Evolutionary conservation across 1,140 invertebrate genomes (phyloP).

Genomic region (Drosophila burlai): DNA sequence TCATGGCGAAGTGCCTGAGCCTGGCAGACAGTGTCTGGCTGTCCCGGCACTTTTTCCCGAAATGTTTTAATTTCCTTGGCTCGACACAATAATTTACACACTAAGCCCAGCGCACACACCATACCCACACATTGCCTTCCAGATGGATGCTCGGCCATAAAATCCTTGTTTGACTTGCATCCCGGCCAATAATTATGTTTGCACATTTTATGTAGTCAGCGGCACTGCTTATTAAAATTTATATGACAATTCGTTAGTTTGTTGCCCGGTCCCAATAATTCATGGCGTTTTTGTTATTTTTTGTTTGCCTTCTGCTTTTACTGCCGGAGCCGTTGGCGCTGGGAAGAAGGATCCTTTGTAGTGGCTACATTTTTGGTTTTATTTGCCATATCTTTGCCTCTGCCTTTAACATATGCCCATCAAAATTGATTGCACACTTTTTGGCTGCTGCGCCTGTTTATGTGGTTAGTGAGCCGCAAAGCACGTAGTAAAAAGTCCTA

Average conservation of each 20-base stretch:
- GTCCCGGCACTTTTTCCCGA: slow-evolving; percentile 53
- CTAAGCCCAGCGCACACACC: slow-evolving; percentile 4
- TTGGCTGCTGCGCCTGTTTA: slow-evolving; percentile 31
- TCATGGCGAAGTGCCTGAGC: slow-evolving; percentile 48
- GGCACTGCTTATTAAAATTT: slow-evolving; percentile 66
- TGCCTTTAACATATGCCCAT: slow-evolving; percentile 64
- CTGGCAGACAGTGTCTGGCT: slow-evolving; percentile 54
- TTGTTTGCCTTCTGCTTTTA: slow-evolving; percentile 41
- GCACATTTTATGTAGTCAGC: slow-evolving; percentile 47
- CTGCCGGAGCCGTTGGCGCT: slow-evolving; percentile 5
- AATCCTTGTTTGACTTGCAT: slow-evolving; percentile 62
- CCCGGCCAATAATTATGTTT: slow-evolving; percentile 64
- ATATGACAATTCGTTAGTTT: slow-evolving; percentile 61
- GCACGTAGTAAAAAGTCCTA: slow-evolving; percentile 38
- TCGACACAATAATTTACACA: slow-evolving; percentile 62
- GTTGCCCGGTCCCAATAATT: slow-evolving; percentile 48
- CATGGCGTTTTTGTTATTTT: slow-evolving; percentile 38
- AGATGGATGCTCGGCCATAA: slow-evolving; percentile 45
- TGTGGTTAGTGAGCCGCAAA: slow-evolving; percentile 55
- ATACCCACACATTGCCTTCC: slow-evolving; percentile 29
- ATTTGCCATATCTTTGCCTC: slow-evolving; percentile 9
- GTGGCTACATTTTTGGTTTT: slow-evolving; percentile 35
- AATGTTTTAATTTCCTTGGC: slow-evolving; percentile 75
- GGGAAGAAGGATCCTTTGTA: slow-evolving; percentile 3
- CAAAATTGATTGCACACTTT: slow-evolving; percentile 63